Evolutionary conservation across 37 sponge, comb jelly and placozoan genomes (phyloP), one percentile per base, ranked within the genome.

Genomic region (Tethya wilhelma): DNA sequence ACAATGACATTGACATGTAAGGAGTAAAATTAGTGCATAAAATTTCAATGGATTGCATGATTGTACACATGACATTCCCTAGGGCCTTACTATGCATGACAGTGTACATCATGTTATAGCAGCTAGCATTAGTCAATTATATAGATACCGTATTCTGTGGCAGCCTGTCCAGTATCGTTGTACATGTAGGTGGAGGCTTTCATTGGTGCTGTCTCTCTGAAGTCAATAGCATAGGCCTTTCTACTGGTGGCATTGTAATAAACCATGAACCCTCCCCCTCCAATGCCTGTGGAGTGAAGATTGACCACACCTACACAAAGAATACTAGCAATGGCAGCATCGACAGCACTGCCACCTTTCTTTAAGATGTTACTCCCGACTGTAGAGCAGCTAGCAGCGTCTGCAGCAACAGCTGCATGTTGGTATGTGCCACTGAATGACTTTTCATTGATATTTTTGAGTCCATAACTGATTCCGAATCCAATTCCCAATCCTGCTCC

Each of bases 201-300:
- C 22, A 20, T 22, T 0, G 98, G 98, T 32, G 98, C 98, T 11
- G 20, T 55, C 68, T 98, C 96, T 80, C 98, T 78, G 83, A 88
- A 98, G 79, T 98, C 90, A 14, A 95, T 46, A 33, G 78, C 73
- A 26, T 81, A 58, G 9, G 91, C 69, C 32, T 60, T 38, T n/a
- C 60, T 57, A 4, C 55, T 79, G 17, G 85, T 64, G 12, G 84
- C 79, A 36, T 87, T 83, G 84, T 92, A 92, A 30, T 86, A 74
- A 28, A 98, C 81, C 92, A 98, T 88, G 71, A 95, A 98, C 56
- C 98, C 98, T 20, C 98, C 98, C 11, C 98, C 98, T 43, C 98
- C 98, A 17, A 98, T 87, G 22, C 98, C 98, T 14, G 91, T 94
- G 38, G 91, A 93, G 64, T 95, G 94, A 11, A 83, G 84, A 67